Conservation (phyloP, 1,140 invertebrate species). For the Pemphigus obesinymphae region DNA sequence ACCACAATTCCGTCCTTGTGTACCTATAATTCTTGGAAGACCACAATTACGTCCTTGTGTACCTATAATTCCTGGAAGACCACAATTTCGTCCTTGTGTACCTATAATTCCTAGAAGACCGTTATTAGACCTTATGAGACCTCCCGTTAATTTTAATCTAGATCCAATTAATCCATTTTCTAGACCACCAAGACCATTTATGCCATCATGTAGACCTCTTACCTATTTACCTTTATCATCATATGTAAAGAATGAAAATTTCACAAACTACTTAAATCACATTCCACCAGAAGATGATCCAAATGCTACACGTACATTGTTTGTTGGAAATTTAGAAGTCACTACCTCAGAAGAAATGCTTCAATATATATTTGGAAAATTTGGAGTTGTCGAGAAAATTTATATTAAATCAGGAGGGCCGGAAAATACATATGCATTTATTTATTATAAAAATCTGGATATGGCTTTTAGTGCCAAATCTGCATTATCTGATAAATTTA, state of each 20-base stretch:
- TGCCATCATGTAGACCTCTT: constrained; percentile 60
- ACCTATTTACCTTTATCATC: constrained; percentile 70
- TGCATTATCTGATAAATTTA: constrained; percentile 93
- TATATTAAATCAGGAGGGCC: constrained; percentile 96
- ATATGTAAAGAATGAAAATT: constrained; percentile 93
- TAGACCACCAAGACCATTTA: constrained; percentile 66
- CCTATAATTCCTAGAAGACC: constrained; percentile 63
- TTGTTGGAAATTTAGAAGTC: constrained; percentile 96
- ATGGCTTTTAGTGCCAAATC: constrained; percentile 95
- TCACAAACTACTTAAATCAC: constrained; percentile 94
- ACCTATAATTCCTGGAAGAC: too few species aligned
- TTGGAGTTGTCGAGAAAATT: constrained; percentile 95
- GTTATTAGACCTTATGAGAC: constrained; percentile 62
- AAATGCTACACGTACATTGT: constrained; percentile 89
- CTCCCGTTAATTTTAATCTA: constrained; percentile 59
- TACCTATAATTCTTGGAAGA: too few species aligned
- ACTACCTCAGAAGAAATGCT: constrained; percentile 93
- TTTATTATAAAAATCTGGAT: constrained; percentile 91
- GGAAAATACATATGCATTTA: constrained; percentile 96
- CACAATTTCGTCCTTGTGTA: constrained; percentile 69
- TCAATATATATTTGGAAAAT: constrained; percentile 87
- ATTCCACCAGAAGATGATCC: constrained; percentile 95
- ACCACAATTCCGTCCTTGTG: too few species aligned
- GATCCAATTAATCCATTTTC: constrained; percentile 60
- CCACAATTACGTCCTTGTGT: too few species aligned